A percentile compares a stretch with the other conserved stretches of the same genome.
Conservation (phyloP, 2,888 invertebrate species). For the Panzeria rudis region DNA sequence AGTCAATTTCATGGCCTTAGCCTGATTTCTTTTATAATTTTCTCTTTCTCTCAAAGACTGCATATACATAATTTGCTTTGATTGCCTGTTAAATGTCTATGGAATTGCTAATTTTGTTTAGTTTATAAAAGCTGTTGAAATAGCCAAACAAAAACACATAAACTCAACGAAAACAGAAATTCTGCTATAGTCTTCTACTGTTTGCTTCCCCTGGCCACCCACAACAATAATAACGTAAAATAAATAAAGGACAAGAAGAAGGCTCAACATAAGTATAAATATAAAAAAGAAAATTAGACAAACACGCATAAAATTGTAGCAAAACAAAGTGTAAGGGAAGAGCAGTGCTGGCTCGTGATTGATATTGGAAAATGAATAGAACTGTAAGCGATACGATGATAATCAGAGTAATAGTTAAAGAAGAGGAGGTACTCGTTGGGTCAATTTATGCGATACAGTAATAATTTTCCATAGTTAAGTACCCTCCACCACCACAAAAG, state of each 20-base stretch:
- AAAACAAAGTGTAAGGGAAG: constrained; percentile 12
- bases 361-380: not conserved
- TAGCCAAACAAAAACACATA: not conserved
- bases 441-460: not conserved
- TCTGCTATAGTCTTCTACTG: not conserved
- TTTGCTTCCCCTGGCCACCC: not conserved
- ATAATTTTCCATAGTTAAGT: not conserved
- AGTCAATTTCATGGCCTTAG: constrained; percentile 17
- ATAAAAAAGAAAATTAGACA: not conserved
- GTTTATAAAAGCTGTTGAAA: constrained; percentile 15
- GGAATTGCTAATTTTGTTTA: constrained; percentile 24
- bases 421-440: not conserved
- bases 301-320: constrained; percentile 16
- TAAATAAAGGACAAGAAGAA: not conserved
- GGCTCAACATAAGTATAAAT: constrained; percentile 1
- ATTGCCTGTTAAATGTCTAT: constrained; percentile 34
- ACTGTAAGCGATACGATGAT: not conserved
- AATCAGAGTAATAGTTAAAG: not conserved
- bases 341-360: not conserved
- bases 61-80: not conserved
- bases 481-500: not conserved
- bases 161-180: not conserved
- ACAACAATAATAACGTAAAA: constrained; percentile 8
- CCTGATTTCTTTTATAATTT: not conserved
- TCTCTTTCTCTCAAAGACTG: not conserved